These are phyloP conservation scores for Oligia strigilis DNA, from an alignment of 2,888 invertebrate species.

Conservation along the genomic window DNA sequence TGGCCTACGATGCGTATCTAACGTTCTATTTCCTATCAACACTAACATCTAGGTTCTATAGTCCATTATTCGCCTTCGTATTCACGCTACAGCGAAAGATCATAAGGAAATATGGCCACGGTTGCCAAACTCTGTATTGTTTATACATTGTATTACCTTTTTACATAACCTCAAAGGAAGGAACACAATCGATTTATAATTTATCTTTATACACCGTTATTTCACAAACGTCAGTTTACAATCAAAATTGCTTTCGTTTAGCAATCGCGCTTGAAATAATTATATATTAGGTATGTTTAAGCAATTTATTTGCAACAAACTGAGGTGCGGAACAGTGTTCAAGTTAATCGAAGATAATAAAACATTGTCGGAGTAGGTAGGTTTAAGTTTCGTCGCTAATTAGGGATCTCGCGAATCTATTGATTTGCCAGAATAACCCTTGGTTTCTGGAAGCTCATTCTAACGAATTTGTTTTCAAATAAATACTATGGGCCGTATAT, in stretches of 20 bases:
- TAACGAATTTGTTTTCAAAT: background rate
- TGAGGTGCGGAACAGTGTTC: constrained; percentile 10
- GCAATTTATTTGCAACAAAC: constrained; percentile 29
- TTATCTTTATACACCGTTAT: constrained; percentile 14
- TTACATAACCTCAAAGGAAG: constrained; percentile 15
- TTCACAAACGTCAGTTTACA: constrained; percentile 33
- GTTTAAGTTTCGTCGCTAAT: background rate
- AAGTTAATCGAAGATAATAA: constrained; percentile 6
- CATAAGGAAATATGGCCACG: background rate
- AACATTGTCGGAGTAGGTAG: background rate
- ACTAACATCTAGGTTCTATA: background rate
- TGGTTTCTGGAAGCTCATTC: background rate
- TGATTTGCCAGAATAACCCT: background rate
- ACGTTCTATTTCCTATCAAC: background rate
- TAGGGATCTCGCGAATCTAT: background rate
- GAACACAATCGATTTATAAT: constrained; percentile 27
- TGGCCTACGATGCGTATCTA: background rate
- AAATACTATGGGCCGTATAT: background rate
- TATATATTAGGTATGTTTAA: constrained; percentile 6
- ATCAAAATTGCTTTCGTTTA: constrained; percentile 41
- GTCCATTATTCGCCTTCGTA: background rate
- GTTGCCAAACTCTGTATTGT: constrained; percentile 8
- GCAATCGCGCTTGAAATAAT: constrained; percentile 53
- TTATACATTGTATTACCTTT: constrained; percentile 14
- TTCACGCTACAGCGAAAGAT: background rate